These are phyloP conservation scores for Cebidichthys violaceus DNA, from an alignment of 2,113 vertebrate genomes.

Conservation along the genomic window DNA sequence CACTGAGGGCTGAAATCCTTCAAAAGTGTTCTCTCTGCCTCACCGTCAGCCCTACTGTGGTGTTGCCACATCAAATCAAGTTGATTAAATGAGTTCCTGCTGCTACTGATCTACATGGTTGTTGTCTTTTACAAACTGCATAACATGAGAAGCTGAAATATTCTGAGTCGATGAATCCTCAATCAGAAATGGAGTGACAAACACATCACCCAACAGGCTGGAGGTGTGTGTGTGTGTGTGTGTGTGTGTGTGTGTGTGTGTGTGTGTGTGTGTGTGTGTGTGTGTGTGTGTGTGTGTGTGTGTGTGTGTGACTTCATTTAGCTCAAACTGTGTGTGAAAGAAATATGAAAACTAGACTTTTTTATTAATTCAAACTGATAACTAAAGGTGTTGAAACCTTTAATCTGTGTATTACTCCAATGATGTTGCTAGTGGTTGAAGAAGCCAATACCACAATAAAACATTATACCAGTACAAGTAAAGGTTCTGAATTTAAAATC, in stretches of 20 bases:
- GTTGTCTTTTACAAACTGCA: background rate
- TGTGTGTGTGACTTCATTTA: background rate
- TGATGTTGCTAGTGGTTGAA: background rate
- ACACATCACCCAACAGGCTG: background rate
- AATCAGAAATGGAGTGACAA: background rate
- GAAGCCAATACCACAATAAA: background rate
- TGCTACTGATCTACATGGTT: background rate
- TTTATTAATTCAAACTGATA: background rate
- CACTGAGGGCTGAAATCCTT: background rate
- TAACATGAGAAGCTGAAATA: background rate
- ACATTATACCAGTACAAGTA: background rate
- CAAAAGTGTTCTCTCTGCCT: background rate
- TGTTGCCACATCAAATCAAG: background rate
- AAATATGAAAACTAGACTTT: background rate
- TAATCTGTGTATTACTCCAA: background rate
- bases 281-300: background rate
- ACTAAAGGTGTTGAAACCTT: background rate
- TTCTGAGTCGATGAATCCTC: background rate
- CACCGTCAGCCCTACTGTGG: background rate
- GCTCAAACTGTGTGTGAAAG: background rate
- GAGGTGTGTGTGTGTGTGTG: background rate
- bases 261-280: background rate
- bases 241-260: background rate
- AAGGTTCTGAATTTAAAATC: background rate
- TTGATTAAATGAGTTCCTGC: background rate